phyloP scores from a whole-genome alignment of 2,797 vertebrate genomes.

The Poeciliopsis turneri region DNA sequence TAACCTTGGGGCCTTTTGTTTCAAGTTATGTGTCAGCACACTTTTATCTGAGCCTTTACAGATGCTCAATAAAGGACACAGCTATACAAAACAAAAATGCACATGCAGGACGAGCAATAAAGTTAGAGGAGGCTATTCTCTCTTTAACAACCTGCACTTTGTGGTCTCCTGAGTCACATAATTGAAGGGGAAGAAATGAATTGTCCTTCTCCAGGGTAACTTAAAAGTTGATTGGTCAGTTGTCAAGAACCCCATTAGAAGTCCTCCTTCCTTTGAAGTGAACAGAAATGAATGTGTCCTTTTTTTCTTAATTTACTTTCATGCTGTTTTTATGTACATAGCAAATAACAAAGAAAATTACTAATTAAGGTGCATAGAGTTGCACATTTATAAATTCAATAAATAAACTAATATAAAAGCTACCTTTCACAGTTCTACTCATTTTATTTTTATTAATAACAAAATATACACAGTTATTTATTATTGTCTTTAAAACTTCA shows the following conservation, averaged over 20 bases:
- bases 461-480: too few species aligned
- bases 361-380: background rate
- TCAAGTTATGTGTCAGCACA: conserved; percentile 53
- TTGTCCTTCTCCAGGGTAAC: conserved; percentile 37
- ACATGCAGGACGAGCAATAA: conserved; percentile 41
- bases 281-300: conserved; percentile 4
- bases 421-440: background rate
- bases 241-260: conserved; percentile 46
- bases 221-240: conserved; percentile 52
- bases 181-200: conserved; percentile 44
- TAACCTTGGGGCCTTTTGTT: conserved; percentile 66
- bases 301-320: background rate
- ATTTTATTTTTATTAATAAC: background rate
- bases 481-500: background rate
- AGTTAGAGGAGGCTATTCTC: conserved; percentile 42
- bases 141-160: conserved; percentile 44
- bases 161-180: conserved; percentile 46
- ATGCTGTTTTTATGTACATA: background rate
- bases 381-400: background rate
- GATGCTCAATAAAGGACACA: conserved; percentile 63
- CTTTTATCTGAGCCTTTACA: conserved; percentile 58
- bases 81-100: conserved; percentile 67
- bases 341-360: background rate
- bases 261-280: conserved; percentile 6
- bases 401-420: background rate